A percentile compares a stretch with the other conserved stretches of the same genome.
Evolutionary conservation across 2,113 vertebrate species (phyloP).

Genomic region (Daphoenositta chrysoptera): DNA sequence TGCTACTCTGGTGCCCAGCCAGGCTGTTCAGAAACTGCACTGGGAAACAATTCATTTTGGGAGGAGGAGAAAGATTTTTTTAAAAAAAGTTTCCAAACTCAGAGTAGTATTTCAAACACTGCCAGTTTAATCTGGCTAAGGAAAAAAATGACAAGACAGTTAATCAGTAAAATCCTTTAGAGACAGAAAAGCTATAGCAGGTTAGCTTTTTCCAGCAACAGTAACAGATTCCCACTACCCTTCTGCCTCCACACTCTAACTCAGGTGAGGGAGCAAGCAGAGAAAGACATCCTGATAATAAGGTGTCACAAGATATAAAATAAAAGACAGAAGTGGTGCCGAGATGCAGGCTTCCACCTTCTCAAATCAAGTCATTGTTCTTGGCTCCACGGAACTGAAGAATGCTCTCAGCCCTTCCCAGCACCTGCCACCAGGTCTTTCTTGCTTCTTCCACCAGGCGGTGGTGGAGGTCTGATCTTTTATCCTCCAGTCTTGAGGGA

Average conservation of each 20-base stretch:
- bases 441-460: neutral
- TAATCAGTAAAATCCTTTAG: conserved; percentile 9
- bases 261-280: neutral
- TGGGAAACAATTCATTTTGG: neutral
- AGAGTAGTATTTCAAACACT: neutral
- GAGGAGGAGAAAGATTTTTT: neutral
- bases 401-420: neutral
- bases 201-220: conserved; percentile 15
- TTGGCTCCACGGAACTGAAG: neutral
- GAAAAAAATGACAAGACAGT: neutral
- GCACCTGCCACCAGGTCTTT: neutral
- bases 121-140: conserved; percentile 19
- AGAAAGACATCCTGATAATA: neutral
- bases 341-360: neutral
- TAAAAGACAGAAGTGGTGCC: neutral
- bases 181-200: neutral
- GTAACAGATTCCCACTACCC: neutral
- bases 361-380: neutral
- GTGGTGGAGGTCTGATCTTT: neutral
- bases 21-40: conserved; percentile 1
- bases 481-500: neutral
- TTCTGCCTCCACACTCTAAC: neutral
- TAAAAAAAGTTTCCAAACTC: neutral
- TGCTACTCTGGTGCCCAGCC: neutral
- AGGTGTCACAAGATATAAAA: neutral